Base-by-base conservation (phyloP, 1,140 invertebrate genomes). In the Limonius californicus region DNA sequence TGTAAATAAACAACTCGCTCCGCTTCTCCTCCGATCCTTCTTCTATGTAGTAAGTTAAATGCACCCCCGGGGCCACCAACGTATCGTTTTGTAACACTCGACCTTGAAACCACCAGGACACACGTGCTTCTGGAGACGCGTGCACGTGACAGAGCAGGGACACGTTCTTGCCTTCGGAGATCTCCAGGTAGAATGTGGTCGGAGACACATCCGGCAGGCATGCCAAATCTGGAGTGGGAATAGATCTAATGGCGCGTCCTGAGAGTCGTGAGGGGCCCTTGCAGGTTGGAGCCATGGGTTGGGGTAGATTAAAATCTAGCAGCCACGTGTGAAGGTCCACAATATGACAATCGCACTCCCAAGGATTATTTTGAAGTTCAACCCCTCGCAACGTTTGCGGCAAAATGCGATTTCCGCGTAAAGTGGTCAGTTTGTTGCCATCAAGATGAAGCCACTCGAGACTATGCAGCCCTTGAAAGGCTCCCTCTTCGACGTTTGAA, bases 321-420 rank as follows among this genome's bases (percentile, higher is more conserved):
- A 95, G 80, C 92, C 92, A 95, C 18, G 80, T 76, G 62, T 91
- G 84, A 68, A 95, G 77, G 65, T 89, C 85, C 39, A 87, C 76
- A 45, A 95, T 78, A 57, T 85, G 83, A 73, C 93, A 96, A 73
- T 95, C 90, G 75, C 93, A 96, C 45, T 85, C 81, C 93, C 93
- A 96, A 45, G 89, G 87, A 80, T 96, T 96, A 69, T 88, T 87
- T 70, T 95, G 88, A 19, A 95, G 78, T 57, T 89, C 87, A 20
- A 94, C 82, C 35, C 88, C 90, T 62, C 90, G 85, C 32, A 95
- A 76, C 45, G 82, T 83, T 59, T 86, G 83, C 1, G 89, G 88
- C 32, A 94, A 80, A 61, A 90, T 85, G 62, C 85, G 81, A 23
- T 80, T 77, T 14, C 88, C 89, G 70, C 84, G 80, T 63, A 92